Conservation (phyloP, 1,140 invertebrate species). For the Agraylea sexmaculata region DNA sequence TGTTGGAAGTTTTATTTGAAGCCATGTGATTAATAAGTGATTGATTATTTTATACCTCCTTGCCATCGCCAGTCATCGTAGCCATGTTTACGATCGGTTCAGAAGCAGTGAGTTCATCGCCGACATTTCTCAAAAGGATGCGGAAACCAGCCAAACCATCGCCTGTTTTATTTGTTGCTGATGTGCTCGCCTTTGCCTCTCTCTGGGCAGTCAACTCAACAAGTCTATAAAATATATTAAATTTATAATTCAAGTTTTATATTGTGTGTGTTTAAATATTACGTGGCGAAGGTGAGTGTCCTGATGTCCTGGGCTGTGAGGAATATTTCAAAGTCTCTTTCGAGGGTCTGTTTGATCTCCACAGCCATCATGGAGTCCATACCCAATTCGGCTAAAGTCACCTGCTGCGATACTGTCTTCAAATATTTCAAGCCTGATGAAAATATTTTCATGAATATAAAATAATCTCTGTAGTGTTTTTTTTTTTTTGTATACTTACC, state of each 20-base stretch:
- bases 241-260: not conserved
- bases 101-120: constrained; percentile 37
- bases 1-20: too few species aligned
- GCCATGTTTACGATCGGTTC: constrained; percentile 37
- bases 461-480: not conserved
- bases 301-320: constrained; percentile 71
- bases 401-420: constrained; percentile 38
- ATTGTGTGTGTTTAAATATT: constrained; percentile 6
- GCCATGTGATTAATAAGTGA: not conserved
- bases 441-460: not conserved
- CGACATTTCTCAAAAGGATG: constrained; percentile 42
- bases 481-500: constrained; percentile 25
- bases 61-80: constrained; percentile 35
- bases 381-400: constrained; percentile 70
- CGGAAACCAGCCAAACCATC: constrained; percentile 34
- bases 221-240: constrained; percentile 26
- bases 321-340: constrained; percentile 68
- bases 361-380: constrained; percentile 86
- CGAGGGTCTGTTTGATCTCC: constrained; percentile 77
- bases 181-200: constrained; percentile 36
- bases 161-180: constrained; percentile 24
- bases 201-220: constrained; percentile 47
- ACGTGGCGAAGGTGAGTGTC: constrained; percentile 42
- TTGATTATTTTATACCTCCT: constrained; percentile 25
- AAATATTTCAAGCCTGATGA: constrained; percentile 35